A percentile compares a stretch with the other conserved stretches of the same genome.
These are phyloP conservation scores for Anoura caudifer DNA, from an alignment of 2,113 vertebrate species.

Conservation along the genomic window DNA sequence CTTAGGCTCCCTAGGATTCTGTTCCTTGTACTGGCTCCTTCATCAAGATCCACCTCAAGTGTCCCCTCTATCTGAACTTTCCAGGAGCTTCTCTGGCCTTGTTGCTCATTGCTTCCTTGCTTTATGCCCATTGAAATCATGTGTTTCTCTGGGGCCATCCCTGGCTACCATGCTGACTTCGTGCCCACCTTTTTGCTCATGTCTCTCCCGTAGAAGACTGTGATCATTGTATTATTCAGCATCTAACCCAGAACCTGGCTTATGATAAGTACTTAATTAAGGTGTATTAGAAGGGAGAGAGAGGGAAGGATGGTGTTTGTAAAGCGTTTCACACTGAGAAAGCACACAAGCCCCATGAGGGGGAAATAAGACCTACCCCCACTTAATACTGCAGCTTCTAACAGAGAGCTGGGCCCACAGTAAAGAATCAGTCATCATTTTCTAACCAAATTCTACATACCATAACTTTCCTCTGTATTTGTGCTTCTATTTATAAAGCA, in stretches of 20 bases:
- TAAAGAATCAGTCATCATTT: neutral
- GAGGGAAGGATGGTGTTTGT: neutral
- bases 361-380: neutral
- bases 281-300: neutral
- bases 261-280: neutral
- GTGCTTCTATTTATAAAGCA: neutral
- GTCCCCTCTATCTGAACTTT: neutral
- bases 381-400: neutral
- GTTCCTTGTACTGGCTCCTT: neutral
- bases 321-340: neutral
- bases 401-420: neutral
- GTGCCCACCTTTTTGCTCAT: neutral
- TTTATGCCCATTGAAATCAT: accelerated
- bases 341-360: neutral
- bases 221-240: neutral
- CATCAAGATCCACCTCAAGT: neutral
- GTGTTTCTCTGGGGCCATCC: neutral
- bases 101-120: too few relatives aligned
- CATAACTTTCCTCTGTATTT: neutral
- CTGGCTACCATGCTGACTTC: neutral
- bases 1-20: neutral
- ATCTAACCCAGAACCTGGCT: neutral
- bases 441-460: neutral
- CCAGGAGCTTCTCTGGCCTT: neutral
- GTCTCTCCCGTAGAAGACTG: neutral